Base-by-base conservation (phyloP, 1,140 invertebrate genomes). In the Rhyzopertha dominica region DNA sequence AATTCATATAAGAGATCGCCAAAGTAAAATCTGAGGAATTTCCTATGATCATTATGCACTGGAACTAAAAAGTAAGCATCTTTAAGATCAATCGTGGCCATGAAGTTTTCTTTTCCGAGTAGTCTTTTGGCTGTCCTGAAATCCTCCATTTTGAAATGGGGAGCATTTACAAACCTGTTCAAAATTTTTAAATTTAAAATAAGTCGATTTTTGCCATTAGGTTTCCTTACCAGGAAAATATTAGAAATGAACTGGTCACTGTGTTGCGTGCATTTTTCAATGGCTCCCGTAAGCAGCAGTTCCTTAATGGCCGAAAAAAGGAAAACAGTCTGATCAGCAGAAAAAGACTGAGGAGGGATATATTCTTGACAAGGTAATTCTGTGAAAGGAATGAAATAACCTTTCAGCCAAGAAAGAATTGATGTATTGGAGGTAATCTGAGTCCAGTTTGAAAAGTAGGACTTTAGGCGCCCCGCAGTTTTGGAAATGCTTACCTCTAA, bases 91-190 rank as follows among this genome's bases (percentile, higher is more conserved):
- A 22, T 28, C 9, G 40, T 52, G 30, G 31, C 22, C 40, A 54
- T n/a, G 25, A n/a, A 8, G 8, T 26, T 26, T 8, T 26, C 8
- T 10, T 32, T 32, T 32, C 7, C 22, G 14, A 37, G 7, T 37
- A 5, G 22, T 5, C 18, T 22, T 37, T 10, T 28, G 7, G 35
- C 50, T n/a, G 55, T 53, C 16, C 55, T 16, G 10, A 51, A 25
- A 20, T 59, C 51, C 30, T 59, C 55, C 28, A 59, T 32, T 38
- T 60, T 60, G 25, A 60, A 60, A 41, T 58, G 58, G 18, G 36
- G 22, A 13, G 41, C 44, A 10, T 42, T 5, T 9, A 60, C 47
- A 37, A 54, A 61, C 18, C 41, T 25, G 34, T 58, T 61, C 13
- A 58, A 31, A 8, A 43, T 32, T 39, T 56, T 51, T 7, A 57